phyloP scores from a whole-genome alignment of 2,888 invertebrate species.

The Cataglyphis cursor region DNA sequence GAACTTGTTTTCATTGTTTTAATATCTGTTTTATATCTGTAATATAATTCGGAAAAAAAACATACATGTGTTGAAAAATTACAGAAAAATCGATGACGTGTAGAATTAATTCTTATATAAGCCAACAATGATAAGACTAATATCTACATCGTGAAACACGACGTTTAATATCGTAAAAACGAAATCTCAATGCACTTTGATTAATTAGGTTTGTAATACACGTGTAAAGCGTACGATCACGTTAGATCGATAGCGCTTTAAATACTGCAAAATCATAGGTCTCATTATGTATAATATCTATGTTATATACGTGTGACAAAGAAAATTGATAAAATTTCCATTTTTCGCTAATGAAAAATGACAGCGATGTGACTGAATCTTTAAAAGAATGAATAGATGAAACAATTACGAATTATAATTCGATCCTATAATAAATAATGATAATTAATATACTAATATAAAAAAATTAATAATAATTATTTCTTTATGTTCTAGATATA shows the following conservation, averaged over 20 bases:
- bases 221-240: neutral
- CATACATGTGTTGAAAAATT: neutral
- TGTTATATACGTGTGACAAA: neutral
- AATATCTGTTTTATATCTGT: neutral
- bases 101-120: neutral
- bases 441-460: neutral
- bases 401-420: neutral
- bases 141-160: neutral
- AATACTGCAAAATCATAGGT: neutral
- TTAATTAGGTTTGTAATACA: conserved; percentile 45
- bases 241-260: neutral
- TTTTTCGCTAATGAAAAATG: neutral
- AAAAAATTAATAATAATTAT: neutral
- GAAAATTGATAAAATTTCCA: neutral
- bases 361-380: neutral
- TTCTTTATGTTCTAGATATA: neutral
- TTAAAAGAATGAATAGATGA: neutral
- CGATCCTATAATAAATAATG: neutral
- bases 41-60: conserved; percentile 4
- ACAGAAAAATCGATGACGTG: neutral
- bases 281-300: neutral
- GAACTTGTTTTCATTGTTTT: neutral
- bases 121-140: neutral
- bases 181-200: conserved; percentile 10
- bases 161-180: neutral